Conservation (phyloP, 2,113 vertebrate species). For the Corvus moneduloides region DNA sequence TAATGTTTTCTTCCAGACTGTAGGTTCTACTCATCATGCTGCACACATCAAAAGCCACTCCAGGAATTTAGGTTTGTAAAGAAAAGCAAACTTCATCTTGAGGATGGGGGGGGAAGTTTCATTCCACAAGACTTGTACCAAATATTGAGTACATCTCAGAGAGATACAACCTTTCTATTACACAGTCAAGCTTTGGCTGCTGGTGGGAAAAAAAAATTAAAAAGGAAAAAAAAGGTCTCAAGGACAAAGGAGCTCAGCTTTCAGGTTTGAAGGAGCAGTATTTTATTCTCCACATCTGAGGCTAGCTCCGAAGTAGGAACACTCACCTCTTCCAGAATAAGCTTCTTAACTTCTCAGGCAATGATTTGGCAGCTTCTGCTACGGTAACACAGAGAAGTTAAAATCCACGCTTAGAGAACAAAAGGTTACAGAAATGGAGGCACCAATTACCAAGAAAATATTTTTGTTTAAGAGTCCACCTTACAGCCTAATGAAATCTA, state of each 20-base stretch:
- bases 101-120: rapidly evolving
- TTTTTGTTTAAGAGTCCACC: not conserved
- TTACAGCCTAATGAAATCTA: not conserved
- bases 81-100: not conserved
- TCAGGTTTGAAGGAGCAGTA: not conserved
- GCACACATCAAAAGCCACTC: not conserved
- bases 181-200: not conserved
- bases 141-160: not conserved
- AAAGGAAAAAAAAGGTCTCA: rapidly evolving
- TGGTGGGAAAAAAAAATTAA: too few species aligned
- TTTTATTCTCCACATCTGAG: not conserved
- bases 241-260: not conserved
- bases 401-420: not conserved
- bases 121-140: not conserved
- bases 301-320: not conserved
- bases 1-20: not conserved
- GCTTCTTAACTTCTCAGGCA: not conserved
- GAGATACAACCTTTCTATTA: not conserved
- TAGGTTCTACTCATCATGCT: not conserved
- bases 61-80: not conserved
- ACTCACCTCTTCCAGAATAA: not conserved
- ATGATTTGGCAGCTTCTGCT: not conserved
- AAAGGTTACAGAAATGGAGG: not conserved
- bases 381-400: not conserved
- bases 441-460: not conserved